These are phyloP conservation scores for Fistularia tabacaria DNA, from an alignment of 2,797 vertebrate species.

Conservation along the genomic window DNA sequence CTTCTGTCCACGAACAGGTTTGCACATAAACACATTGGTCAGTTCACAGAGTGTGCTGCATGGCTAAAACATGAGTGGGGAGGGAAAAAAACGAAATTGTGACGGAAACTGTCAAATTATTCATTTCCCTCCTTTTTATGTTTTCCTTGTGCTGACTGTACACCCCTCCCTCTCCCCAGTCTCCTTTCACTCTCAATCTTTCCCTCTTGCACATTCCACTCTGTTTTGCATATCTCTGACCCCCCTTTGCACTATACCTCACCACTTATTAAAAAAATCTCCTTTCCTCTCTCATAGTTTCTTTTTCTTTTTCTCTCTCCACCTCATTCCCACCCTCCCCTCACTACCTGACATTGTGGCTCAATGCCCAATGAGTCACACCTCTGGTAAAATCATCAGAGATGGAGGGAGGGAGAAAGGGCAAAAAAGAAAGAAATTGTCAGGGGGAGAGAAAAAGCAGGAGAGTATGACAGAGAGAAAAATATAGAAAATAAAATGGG, in stretches of 20 bases:
- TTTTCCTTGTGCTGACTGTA: slow-evolving; percentile 68
- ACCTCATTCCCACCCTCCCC: slow-evolving; percentile 51
- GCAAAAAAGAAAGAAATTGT: slow-evolving; percentile 64
- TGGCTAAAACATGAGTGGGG: slow-evolving; percentile 50
- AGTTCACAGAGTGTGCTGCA: slow-evolving; percentile 42
- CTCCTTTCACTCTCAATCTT: slow-evolving; percentile 60
- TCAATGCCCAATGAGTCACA: slow-evolving; percentile 77
- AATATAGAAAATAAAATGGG: slow-evolving; percentile 73
- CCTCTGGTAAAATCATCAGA: slow-evolving; percentile 82
- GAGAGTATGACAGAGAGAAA: slow-evolving; percentile 71
- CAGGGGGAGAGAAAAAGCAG: slow-evolving; percentile 66
- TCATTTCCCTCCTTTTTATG: slow-evolving; percentile 74
- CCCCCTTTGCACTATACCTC: slow-evolving; percentile 51
- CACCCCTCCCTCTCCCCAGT: slow-evolving; percentile 57
- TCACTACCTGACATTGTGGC: slow-evolving; percentile 77
- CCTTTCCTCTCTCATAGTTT: slow-evolving; percentile 39
- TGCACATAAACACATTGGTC: slow-evolving; percentile 73
- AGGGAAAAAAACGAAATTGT: slow-evolving; percentile 48
- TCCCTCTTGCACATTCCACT: slow-evolving; percentile 66
- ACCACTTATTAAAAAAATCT: slow-evolving; percentile 55
- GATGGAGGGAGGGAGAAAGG: slow-evolving; percentile 53
- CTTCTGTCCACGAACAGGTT: slow-evolving; percentile 61
- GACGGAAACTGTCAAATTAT: slow-evolving; percentile 73
- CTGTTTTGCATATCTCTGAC: slow-evolving; percentile 67
- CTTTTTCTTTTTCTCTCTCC: slow-evolving; percentile 31